A percentile compares a stretch with the other conserved stretches of the same genome.
Conservation (phyloP, 1,140 invertebrate species). For the Saccostrea echinata region DNA sequence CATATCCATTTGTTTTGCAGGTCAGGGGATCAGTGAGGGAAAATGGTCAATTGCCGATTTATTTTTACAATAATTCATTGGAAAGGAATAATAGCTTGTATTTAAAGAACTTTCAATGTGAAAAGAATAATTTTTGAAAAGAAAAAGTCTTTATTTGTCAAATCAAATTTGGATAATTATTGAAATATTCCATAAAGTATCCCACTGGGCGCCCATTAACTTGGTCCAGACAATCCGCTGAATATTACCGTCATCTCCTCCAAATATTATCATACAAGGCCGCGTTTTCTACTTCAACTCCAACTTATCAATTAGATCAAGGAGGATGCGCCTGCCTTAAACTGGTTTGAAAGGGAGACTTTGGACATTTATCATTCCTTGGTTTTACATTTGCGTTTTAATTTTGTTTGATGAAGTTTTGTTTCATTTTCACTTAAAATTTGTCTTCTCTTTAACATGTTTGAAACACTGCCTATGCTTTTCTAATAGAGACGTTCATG, state of each 20-base stretch:
- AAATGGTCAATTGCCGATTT: not conserved
- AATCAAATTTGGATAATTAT: no score
- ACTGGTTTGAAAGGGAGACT: slow-evolving; percentile 12
- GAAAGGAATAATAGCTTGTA: no score
- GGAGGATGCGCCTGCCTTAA: not conserved
- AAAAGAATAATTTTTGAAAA: not conserved
- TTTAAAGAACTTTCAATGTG: not conserved
- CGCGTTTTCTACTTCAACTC: slow-evolving; percentile 4
- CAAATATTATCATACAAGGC: not conserved
- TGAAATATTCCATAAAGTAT: not conserved
- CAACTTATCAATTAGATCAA: slow-evolving; percentile 21
- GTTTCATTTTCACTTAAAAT: no score
- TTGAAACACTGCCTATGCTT: no score
- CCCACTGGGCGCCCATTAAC: not conserved
- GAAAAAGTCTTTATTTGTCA: no score
- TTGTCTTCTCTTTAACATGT: no score
- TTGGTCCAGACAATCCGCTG: slow-evolving; percentile 9
- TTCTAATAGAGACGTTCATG: no score
- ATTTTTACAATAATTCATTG: not conserved
- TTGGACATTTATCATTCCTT: not conserved
- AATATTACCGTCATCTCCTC: slow-evolving; percentile 1
- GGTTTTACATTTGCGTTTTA: not conserved
- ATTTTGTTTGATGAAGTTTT: not conserved
- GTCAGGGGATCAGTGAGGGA: not conserved
- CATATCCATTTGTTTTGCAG: not conserved